phyloP scores from a whole-genome alignment of 2,113 vertebrate species.

The Spheniscus mendiculus region DNA sequence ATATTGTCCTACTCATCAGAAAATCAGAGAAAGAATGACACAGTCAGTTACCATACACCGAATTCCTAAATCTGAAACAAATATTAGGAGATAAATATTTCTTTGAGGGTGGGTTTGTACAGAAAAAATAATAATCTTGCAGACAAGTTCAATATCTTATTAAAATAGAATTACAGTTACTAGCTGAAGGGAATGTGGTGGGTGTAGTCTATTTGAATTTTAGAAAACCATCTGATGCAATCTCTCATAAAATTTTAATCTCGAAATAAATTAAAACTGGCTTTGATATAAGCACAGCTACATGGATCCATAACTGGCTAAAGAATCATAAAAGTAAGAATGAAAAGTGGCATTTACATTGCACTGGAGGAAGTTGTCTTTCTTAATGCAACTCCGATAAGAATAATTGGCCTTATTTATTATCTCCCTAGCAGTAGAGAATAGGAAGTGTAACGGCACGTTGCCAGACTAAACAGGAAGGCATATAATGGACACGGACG shows the following conservation, averaged over 20 bases:
- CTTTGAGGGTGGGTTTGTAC: neutral
- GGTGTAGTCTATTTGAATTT: conserved; percentile 53
- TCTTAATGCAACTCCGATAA: neutral
- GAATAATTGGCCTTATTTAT: conserved; percentile 55
- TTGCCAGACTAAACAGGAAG: neutral
- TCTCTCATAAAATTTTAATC: conserved; percentile 68
- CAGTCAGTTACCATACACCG: neutral
- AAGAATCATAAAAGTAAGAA: conserved; percentile 48
- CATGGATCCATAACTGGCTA: conserved; percentile 40
- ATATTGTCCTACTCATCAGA: neutral
- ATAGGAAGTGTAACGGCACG: neutral
- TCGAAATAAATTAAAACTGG: conserved; percentile 60
- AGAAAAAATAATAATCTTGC: conserved; percentile 5
- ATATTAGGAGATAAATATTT: conserved; percentile 30
- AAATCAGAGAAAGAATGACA: neutral
- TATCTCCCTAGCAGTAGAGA: neutral
- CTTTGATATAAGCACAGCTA: conserved; percentile 53
- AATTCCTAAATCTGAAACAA: neutral
- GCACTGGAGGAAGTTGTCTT: conserved; percentile 6
- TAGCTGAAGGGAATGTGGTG: conserved; percentile 56
- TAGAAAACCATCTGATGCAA: conserved; percentile 60
- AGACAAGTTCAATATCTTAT: conserved; percentile 50
- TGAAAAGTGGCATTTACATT: conserved; percentile 48
- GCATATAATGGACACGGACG: neutral
- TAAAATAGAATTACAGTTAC: conserved; percentile 49